These are phyloP conservation scores for Aegypius monachus DNA, from an alignment of 2,113 vertebrate species.

Conservation along the genomic window DNA sequence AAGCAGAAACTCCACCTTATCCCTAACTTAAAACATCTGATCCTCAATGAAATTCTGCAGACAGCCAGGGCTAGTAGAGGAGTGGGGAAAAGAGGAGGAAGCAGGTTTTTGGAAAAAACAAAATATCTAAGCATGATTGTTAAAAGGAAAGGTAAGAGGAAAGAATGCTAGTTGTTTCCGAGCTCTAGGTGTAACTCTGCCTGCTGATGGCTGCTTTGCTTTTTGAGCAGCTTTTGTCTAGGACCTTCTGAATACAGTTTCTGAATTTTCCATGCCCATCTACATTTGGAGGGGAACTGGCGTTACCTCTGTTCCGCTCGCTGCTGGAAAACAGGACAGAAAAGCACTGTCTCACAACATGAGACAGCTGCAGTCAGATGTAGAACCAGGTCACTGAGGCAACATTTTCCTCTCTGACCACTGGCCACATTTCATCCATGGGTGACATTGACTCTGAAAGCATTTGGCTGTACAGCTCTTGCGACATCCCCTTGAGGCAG, in stretches of 20 bases:
- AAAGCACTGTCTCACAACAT: not conserved
- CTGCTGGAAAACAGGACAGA: not conserved
- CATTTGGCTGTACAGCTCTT: not conserved
- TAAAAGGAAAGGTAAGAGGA: not conserved
- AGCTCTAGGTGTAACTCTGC: not conserved
- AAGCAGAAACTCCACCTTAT: not conserved
- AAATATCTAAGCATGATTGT: not conserved
- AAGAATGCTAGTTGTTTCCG: not conserved
- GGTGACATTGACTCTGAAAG: slow-evolving; percentile 4
- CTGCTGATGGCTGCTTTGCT: not conserved
- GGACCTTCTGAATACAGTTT: not conserved
- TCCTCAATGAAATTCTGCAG: not conserved
- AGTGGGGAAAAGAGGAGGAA: not conserved
- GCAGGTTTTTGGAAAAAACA: not conserved
- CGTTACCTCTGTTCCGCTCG: accelerated
- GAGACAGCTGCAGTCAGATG: not conserved
- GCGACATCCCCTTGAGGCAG: not conserved
- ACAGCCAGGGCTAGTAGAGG: not conserved
- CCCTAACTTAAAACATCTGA: not conserved
- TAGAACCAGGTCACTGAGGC: not conserved
- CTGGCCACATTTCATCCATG: not conserved
- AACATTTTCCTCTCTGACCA: not conserved
- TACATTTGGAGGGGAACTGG: not conserved
- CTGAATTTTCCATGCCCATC: not conserved
- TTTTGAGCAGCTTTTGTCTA: not conserved